Percentiles rank a stretch among this genome's conserved stretches.
Evolutionary conservation across 1,140 invertebrate species (phyloP).

Genomic region (Drosophila nasuta): DNA sequence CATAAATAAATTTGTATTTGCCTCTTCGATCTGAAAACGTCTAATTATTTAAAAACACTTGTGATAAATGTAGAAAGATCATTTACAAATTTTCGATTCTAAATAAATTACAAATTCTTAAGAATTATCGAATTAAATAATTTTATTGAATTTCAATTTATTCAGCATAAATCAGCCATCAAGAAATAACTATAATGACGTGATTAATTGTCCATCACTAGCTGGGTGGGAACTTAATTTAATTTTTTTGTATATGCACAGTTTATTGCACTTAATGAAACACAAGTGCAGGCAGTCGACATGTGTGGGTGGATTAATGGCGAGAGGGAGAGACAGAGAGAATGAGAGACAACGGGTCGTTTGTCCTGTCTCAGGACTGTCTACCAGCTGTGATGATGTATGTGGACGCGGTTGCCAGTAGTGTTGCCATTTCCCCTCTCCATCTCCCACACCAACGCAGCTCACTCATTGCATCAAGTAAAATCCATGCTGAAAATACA

Average conservation of each 20-base stretch:
- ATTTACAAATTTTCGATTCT: no score
- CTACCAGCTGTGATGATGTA: slow-evolving; percentile 74
- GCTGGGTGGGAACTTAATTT: slow-evolving; percentile 48
- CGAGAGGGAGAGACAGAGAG: no score
- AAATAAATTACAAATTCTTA: no score
- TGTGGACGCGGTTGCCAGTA: slow-evolving; percentile 56
- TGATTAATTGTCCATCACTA: slow-evolving; percentile 26
- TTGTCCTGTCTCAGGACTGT: slow-evolving; percentile 63
- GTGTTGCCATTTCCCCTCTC: slow-evolving; percentile 19
- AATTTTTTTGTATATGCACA: slow-evolving; percentile 60
- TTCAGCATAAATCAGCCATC: not conserved
- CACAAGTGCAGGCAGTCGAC: slow-evolving; percentile 28
- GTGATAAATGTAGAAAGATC: no score
- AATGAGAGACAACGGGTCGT: slow-evolving; percentile 14
- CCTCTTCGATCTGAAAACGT: no score
- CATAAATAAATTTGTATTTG: no score
- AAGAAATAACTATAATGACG: not conserved
- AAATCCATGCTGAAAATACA: slow-evolving; percentile 60
- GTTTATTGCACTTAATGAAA: slow-evolving; percentile 82
- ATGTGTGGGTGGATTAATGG: slow-evolving; percentile 12
- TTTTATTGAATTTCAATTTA: not conserved
- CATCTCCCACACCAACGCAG: not conserved
- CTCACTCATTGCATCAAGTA: slow-evolving; percentile 17
- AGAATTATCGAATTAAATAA: not conserved
- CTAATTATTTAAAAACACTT: no score